phyloP scores from a whole-genome alignment of 1,140 invertebrate genomes.

The Drosophila kikkawai region DNA sequence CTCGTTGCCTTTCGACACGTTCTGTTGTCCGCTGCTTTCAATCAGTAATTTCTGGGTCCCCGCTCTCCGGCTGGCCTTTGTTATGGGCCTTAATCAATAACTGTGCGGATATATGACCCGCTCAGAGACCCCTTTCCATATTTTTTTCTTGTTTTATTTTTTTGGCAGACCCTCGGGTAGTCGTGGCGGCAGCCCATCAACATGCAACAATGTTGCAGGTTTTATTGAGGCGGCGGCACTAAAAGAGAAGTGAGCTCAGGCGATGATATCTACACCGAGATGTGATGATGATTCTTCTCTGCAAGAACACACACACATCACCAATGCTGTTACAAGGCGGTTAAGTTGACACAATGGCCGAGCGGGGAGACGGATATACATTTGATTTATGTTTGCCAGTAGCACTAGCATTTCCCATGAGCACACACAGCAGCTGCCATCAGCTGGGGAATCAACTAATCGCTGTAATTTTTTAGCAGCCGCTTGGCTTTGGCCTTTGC shows the following conservation, averaged over 20 bases:
- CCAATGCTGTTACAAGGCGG: background rate
- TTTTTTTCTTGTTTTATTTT: background rate
- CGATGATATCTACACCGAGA: conserved; percentile 11
- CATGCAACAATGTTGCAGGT: conserved; percentile 74
- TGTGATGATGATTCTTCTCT: conserved; percentile 4
- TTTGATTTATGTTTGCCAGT: conserved; percentile 24
- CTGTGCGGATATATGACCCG: conserved; percentile 49
- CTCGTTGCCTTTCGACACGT: conserved; percentile 49
- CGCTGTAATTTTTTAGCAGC: conserved; percentile 68
- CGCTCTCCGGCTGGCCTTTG: conserved; percentile 19
- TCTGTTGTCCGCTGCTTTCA: conserved; percentile 53
- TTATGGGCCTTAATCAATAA: conserved; percentile 83
- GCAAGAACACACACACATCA: background rate
- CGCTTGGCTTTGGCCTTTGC: conserved; percentile 17
- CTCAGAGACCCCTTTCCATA: background rate
- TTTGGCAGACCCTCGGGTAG: conserved; percentile 27
- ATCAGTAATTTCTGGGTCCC: conserved; percentile 68
- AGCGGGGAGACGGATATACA: background rate
- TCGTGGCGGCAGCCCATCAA: conserved; percentile 73
- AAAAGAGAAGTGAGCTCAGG: conserved; percentile 28
- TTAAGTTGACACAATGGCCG: conserved; percentile 7
- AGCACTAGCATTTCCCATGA: conserved; percentile 39
- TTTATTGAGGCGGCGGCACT: conserved; percentile 59
- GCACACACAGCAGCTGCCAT: conserved; percentile 16
- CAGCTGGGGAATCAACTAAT: conserved; percentile 63